Evolutionary conservation across 2,113 vertebrate species (phyloP), one percentile per base, ranked within the genome.

Genomic region (Otocyon megalotis): DNA sequence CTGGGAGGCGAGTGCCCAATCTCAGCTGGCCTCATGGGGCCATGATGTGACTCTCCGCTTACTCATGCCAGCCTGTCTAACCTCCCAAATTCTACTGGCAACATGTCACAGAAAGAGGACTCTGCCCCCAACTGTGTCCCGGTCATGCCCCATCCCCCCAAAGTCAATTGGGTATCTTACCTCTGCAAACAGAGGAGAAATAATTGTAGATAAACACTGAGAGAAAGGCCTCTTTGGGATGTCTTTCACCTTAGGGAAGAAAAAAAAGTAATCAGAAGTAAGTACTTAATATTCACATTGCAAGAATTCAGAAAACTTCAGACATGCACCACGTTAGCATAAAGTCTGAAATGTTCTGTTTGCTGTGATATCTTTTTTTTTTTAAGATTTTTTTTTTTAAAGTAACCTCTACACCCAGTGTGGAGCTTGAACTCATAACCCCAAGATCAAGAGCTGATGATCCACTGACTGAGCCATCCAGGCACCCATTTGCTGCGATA

Each of bases 161-260:
- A 37, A 60, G 8, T 24, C 82, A 72, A 12, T 32, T 84, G 93
- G 67, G 67, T 16, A 0, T 43, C 96, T 99, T 99, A 99, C 99
- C 99, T 99, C 99, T 87, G 98, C 98, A 99, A 99, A 99, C 96
- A 99, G 95, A 62, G 99, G 99, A 48, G 99, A 99, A 97, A 99
- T 99, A 98, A 99, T 99, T 65, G 99, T 99, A 50, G 99, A 99
- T 97, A 99, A 98, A 97, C 99, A 99, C 96, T 99, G 99, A 81
- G 99, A 99, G 80, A 99, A 98, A 98, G 99, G 99, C 98, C 99
- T 99, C 98, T 99, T 99, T 96, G 99, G 98, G 98, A 99, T 98
- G 96, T 99, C 99, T 97, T 99, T 98, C 92, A 98, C 98, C 99
- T 99, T 97, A 20, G 88, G 88, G 81, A 84, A 93, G 43, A 96